Evolutionary conservation across 2,113 vertebrate species (phyloP).

Genomic region (Oreocharis arfaki): DNA sequence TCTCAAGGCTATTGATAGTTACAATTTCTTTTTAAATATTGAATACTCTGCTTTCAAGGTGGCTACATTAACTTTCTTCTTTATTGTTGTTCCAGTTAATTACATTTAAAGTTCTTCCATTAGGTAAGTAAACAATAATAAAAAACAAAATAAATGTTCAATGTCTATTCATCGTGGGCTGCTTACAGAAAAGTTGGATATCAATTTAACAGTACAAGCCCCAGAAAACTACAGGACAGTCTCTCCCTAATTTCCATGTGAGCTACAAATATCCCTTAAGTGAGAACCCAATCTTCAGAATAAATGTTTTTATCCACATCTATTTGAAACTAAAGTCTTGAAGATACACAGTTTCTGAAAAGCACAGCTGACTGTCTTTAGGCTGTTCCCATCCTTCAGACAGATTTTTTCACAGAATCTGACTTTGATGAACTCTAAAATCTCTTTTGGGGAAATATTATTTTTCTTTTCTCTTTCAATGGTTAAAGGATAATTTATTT

Average conservation of each 20-base stretch:
- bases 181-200: background rate
- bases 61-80: background rate
- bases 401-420: background rate
- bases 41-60: background rate
- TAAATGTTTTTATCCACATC: background rate
- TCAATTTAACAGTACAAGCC: background rate
- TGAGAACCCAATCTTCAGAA: background rate
- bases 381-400: background rate
- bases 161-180: background rate
- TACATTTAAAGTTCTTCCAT: background rate
- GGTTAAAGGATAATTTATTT: background rate
- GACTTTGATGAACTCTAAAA: background rate
- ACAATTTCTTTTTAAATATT: background rate
- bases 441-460: background rate
- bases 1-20: background rate
- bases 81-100: background rate
- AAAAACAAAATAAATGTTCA: background rate
- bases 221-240: background rate
- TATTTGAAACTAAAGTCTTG: background rate
- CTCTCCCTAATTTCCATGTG: background rate
- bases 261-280: background rate
- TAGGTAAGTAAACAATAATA: background rate
- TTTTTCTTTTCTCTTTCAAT: background rate
- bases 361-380: background rate
- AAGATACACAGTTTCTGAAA: background rate